Evolutionary conservation across 2,888 invertebrate species (phyloP).

Genomic region (Brenthis hecate): DNA sequence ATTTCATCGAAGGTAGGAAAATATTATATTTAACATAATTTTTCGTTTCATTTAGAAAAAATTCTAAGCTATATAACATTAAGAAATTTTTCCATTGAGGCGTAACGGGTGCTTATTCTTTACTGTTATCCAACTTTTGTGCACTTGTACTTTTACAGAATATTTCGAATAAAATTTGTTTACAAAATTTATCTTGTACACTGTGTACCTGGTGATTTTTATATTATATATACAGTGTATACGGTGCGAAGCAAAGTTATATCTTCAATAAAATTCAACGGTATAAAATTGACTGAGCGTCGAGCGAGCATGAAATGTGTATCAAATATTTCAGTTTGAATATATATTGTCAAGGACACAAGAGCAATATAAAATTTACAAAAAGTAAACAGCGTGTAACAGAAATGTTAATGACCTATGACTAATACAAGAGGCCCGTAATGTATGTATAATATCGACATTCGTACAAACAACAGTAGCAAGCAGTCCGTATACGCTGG

Average conservation of each 20-base stretch:
- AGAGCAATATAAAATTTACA: slow-evolving; percentile 59
- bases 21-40: too few species aligned
- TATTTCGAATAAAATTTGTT: too few species aligned
- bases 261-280: neutral
- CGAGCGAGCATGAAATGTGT: slow-evolving; percentile 42
- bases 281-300: slow-evolving; percentile 40
- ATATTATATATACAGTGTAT: too few species aligned
- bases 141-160: too few species aligned
- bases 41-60: too few species aligned
- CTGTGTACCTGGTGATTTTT: too few species aligned
- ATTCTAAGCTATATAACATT: too few species aligned
- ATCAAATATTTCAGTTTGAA: slow-evolving; percentile 37
- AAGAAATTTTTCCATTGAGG: too few species aligned
- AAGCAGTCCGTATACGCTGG: slow-evolving; percentile 65
- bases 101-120: too few species aligned
- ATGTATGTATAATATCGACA: slow-evolving; percentile 77
- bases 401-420: slow-evolving; percentile 77
- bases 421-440: slow-evolving; percentile 72
- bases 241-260: neutral
- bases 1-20: too few species aligned
- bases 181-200: too few species aligned
- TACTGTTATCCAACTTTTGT: too few species aligned
- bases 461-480: slow-evolving; percentile 76
- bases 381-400: slow-evolving; percentile 69
- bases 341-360: slow-evolving; percentile 52